A percentile compares a stretch with the other conserved stretches of the same genome.
Conservation (phyloP, 2,888 invertebrate genomes). For the Odontocolon sp. region DNA sequence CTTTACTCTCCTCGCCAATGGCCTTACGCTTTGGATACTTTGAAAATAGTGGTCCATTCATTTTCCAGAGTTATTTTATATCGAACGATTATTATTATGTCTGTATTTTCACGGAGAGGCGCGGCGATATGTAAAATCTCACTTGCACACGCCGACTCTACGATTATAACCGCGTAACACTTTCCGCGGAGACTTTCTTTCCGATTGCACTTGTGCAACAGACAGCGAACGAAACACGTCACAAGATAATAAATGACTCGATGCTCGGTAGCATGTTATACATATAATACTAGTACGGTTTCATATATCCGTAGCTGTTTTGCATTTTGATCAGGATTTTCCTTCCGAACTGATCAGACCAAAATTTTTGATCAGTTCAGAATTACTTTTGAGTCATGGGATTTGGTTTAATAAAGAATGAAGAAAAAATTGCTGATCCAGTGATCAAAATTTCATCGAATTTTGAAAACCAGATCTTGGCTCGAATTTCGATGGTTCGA, state of each 20-base stretch:
- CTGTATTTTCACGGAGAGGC: not conserved
- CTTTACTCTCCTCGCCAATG: not conserved
- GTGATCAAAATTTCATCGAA: no score
- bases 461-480: no score
- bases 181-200: constrained; percentile 68
- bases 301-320: not conserved
- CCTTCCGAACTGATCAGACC: no score
- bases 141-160: not conserved
- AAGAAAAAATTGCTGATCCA: no score
- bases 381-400: no score
- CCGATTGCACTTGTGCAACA: constrained; percentile 60
- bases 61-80: not conserved
- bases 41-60: not conserved
- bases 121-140: not conserved
- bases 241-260: constrained; percentile 40
- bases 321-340: no score
- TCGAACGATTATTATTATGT: not conserved
- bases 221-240: constrained; percentile 23
- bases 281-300: not conserved
- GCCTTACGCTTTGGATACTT: not conserved
- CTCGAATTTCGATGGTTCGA: no score
- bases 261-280: not conserved
- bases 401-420: no score
- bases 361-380: no score
- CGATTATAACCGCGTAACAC: constrained; percentile 64